Base-by-base conservation (phyloP, 2,888 invertebrate species). In the Synergus umbraculus region DNA sequence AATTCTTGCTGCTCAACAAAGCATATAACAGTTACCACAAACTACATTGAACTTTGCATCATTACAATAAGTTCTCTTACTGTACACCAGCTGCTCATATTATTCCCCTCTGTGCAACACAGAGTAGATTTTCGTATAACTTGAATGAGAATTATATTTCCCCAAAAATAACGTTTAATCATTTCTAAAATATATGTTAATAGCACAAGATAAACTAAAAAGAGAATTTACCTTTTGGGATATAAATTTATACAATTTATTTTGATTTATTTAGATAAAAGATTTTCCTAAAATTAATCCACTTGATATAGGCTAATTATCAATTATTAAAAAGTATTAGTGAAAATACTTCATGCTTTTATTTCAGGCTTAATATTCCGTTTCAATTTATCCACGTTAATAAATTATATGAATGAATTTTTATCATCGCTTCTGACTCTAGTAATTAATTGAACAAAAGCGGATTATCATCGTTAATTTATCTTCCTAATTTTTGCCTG, bases 1-100 rank as follows among this genome's bases (percentile, higher is more conserved):
- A 66, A 66, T 66, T 66, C 18, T 66, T 43, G 43, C 41, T 66
- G 66, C 18, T 66, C 43, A 66, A 12, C 44, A n/a, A 8, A 18
- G 43, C 44, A 18, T 66, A 66, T 44, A 43, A 44, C 43, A 44
- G 18, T 66, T 44, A 43, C 44, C 66, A 43, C 44, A 13, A 66
- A 66, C 66, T 66, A 44, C 66, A 66, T 66, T 43, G 66, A 66
- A 66, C 41, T 66, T 66, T 66, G 18, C 66, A 43, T 66, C 66
- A 44, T 66, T 66, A 44, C 66, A 66, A 66, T 66, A 66, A 66
- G 43, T 66, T 44, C 43, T 18, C 22, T 66, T 43, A 66, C 4
- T 43, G 18, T 18, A 18, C 18, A 18, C 66, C 66, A 66, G n/a
- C 44, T 65, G 43, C 43, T 66, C 44, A 66, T 18, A 44, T 44